Evolutionary conservation across 2,797 vertebrate species (phyloP).

Genomic region (Petrocephalus sullivani): DNA sequence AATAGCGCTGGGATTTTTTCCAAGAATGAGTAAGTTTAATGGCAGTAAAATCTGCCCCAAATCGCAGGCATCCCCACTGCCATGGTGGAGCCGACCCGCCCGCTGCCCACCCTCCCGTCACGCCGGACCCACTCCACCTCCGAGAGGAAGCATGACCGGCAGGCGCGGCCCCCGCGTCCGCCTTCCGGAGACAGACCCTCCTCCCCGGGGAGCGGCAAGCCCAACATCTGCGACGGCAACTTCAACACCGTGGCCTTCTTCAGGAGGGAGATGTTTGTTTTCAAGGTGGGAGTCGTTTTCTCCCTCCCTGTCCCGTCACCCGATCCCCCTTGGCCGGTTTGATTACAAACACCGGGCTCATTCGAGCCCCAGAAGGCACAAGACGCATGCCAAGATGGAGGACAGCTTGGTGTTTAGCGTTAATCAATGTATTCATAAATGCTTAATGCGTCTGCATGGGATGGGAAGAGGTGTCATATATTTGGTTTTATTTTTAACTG

Average conservation of each 20-base stretch:
- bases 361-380: not conserved
- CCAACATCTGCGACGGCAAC: constrained; percentile 95
- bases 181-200: constrained; percentile 78
- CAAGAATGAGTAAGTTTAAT: not conserved
- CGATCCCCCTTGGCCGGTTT: not conserved
- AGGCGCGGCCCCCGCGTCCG: constrained; percentile 75
- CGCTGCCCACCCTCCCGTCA: constrained; percentile 83
- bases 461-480: not conserved
- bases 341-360: not conserved
- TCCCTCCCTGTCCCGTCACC: not conserved
- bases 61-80: constrained; percentile 81
- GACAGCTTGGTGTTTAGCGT: not conserved
- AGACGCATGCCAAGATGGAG: not conserved
- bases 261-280: constrained; percentile 96
- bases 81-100: constrained; percentile 88
- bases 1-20: not conserved
- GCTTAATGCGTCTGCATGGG: not conserved
- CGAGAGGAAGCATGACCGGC: constrained; percentile 81
- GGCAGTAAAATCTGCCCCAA: not conserved
- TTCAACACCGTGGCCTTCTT: constrained; percentile 97
- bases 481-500: not conserved
- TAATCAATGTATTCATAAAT: constrained; percentile 7
- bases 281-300: constrained; percentile 72
- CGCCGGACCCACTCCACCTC: constrained; percentile 82
- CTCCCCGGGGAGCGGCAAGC: constrained; percentile 75